A percentile compares a stretch with the other conserved stretches of the same genome.
phyloP scores from a whole-genome alignment of 2,888 invertebrate genomes.

The Thymelicus lineola region DNA sequence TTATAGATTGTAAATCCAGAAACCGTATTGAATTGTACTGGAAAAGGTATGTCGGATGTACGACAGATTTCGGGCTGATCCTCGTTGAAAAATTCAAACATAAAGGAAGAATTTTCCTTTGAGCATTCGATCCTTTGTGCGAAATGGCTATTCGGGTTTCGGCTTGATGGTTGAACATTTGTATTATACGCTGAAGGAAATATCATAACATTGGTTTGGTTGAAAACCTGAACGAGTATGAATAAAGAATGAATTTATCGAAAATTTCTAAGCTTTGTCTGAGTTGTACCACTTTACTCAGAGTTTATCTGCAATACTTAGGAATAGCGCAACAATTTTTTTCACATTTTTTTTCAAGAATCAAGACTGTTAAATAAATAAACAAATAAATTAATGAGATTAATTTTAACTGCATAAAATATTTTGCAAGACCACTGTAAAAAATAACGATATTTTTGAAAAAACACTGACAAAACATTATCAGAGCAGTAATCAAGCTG shows the following conservation, averaged over 20 bases:
- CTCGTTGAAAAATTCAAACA: neutral
- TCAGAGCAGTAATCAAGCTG: too few species aligned
- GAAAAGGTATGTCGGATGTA: neutral
- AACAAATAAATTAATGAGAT: too few species aligned
- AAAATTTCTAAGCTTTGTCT: neutral
- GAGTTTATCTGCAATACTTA: neutral
- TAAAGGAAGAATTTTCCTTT: conserved; percentile 7
- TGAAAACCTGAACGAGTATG: neutral
- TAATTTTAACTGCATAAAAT: too few species aligned
- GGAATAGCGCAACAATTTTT: neutral
- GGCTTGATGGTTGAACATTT: neutral
- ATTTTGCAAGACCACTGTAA: too few species aligned
- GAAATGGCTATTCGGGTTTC: neutral
- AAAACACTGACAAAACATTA: too few species aligned
- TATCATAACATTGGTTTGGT: neutral
- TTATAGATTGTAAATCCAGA: too few species aligned
- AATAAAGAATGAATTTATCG: neutral
- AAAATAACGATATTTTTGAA: too few species aligned
- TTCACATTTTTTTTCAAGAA: too few species aligned
- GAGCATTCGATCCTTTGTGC: conserved; percentile 4
- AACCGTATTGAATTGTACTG: neutral
- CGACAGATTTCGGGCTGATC: conserved; percentile 1
- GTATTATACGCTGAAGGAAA: neutral
- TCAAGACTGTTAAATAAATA: too few species aligned
- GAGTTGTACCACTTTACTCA: neutral